Evolutionary conservation across 2,888 invertebrate species (phyloP).

Genomic region (Machimus atricapillus): DNA sequence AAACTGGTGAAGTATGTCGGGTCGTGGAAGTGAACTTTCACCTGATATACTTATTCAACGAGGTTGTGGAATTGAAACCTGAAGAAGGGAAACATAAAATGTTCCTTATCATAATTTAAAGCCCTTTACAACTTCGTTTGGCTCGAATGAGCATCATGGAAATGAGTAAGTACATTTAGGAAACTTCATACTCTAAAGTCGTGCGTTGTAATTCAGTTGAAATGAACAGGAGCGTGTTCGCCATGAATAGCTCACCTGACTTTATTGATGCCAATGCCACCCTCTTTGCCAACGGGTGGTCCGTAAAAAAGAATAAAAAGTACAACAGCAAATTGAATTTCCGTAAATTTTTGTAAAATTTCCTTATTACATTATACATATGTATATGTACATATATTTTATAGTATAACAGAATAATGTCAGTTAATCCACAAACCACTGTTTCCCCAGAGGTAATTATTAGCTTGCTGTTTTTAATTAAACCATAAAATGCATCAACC

Average conservation of each 20-base stretch:
- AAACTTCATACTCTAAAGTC: neutral
- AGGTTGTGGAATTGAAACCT: neutral
- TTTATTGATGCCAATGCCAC: neutral
- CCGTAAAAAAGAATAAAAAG: neutral
- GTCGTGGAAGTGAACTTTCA: neutral
- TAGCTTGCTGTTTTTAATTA: neutral
- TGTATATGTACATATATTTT: neutral
- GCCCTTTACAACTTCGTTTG: neutral
- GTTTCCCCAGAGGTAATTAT: neutral
- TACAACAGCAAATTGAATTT: neutral
- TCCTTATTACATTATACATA: neutral
- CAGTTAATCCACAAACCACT: neutral
- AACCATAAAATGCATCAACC: neutral
- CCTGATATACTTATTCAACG: neutral
- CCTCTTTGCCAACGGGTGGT: neutral
- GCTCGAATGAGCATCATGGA: neutral
- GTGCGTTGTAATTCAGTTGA: neutral
- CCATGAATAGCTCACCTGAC: neutral
- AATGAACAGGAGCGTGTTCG: neutral
- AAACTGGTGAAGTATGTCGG: neutral
- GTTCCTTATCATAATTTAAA: neutral
- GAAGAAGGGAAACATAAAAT: neutral
- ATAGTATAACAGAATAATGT: neutral
- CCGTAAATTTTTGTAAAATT: neutral
- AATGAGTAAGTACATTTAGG: neutral